Conservation (phyloP, 2,113 vertebrate species). For the Mus pahari region DNA sequence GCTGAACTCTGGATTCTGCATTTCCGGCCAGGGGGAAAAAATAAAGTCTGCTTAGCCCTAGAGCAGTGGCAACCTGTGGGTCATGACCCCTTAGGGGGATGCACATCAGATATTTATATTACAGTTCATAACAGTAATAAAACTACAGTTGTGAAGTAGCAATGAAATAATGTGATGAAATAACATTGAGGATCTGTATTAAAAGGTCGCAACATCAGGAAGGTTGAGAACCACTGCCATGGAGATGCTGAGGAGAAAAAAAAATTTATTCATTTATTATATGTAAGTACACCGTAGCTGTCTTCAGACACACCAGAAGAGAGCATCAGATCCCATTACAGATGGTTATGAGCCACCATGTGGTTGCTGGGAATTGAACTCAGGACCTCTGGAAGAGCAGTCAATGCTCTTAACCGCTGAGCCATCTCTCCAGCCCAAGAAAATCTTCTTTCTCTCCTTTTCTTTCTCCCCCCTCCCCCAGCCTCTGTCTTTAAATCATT, state of each 20-base stretch:
- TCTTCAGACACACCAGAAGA: too few relatives aligned
- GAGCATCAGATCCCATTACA: too few relatives aligned
- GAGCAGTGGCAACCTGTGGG: not conserved
- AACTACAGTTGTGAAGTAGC: not conserved
- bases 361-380: too few relatives aligned
- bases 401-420: too few relatives aligned
- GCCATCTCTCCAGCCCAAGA: too few relatives aligned
- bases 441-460: too few relatives aligned
- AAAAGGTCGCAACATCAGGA: not conserved
- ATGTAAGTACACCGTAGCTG: too few relatives aligned
- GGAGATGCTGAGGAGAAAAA: not conserved
- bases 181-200: not conserved
- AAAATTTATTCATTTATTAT: too few relatives aligned
- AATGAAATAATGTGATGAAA: not conserved
- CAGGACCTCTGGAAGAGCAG: too few relatives aligned
- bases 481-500: not conserved
- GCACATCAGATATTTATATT: not conserved
- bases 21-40: slow-evolving; percentile 67
- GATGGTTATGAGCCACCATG: too few relatives aligned
- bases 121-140: not conserved
- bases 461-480: too few relatives aligned
- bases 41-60: slow-evolving; percentile 69
- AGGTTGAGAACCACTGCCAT: not conserved
- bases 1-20: slow-evolving; percentile 75
- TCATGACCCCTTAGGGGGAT: not conserved